Evolutionary conservation across 2,797 vertebrate genomes (phyloP).

Genomic region (Chloroceryle amazona): DNA sequence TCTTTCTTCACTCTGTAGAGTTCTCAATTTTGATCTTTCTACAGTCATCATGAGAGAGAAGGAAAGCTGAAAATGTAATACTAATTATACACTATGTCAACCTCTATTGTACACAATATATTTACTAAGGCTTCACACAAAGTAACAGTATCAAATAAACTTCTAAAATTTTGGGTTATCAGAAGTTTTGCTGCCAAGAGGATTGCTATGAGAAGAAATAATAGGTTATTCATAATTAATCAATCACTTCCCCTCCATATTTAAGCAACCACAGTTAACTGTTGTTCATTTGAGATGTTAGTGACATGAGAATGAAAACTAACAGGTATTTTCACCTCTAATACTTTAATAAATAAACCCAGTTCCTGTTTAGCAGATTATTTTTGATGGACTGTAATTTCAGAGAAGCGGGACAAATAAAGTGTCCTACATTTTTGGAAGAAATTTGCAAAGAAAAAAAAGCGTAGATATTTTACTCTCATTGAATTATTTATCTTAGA

Average conservation of each 20-base stretch:
- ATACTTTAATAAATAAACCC: not conserved
- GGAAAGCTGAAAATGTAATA: slow-evolving; percentile 19
- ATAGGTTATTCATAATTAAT: not conserved
- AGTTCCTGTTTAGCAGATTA: not conserved
- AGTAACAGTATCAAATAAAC: not conserved
- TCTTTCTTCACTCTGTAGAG: slow-evolving; percentile 35
- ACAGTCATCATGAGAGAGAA: not conserved
- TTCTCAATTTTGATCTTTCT: slow-evolving; percentile 47
- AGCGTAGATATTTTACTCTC: not conserved
- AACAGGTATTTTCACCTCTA: not conserved
- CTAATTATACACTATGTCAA: not conserved
- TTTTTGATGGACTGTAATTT: not conserved
- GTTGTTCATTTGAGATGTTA: not conserved
- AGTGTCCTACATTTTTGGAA: not conserved
- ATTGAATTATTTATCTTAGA: not conserved
- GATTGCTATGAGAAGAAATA: not conserved
- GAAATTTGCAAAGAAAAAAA: not conserved
- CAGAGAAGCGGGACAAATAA: not conserved
- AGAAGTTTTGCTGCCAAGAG: not conserved
- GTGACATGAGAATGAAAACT: not conserved
- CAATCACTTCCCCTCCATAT: not conserved
- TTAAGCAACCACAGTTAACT: not conserved
- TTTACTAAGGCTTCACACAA: not conserved
- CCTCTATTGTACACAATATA: not conserved
- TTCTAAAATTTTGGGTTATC: not conserved